phyloP scores from a whole-genome alignment of 2,888 invertebrate species.

The Ennomos quercinarius region DNA sequence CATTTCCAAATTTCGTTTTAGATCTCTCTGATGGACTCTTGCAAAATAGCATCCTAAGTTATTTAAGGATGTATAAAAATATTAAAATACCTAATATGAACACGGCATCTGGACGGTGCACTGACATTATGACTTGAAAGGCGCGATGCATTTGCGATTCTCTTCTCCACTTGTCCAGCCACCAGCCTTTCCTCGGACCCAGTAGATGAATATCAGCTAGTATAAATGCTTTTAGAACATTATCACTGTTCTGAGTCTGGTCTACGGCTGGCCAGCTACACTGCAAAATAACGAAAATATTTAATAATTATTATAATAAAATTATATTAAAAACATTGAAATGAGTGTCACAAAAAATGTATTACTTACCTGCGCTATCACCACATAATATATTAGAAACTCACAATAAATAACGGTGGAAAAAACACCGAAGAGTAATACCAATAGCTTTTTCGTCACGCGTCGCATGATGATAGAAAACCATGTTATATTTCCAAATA shows the following conservation, averaged over 20 bases:
- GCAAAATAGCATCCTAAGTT: too few relatives aligned
- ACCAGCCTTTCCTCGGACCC: slow-evolving; percentile 94
- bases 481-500: neutral
- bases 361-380: slow-evolving; percentile 63
- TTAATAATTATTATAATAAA: too few relatives aligned
- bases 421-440: slow-evolving; percentile 56
- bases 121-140: slow-evolving; percentile 92
- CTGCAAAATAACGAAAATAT: slow-evolving; percentile 67
- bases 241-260: slow-evolving; percentile 49
- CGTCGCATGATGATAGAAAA: slow-evolving; percentile 59
- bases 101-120: slow-evolving; percentile 94
- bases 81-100: slow-evolving; percentile 91
- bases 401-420: slow-evolving; percentile 68
- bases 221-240: slow-evolving; percentile 90
- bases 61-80: neutral
- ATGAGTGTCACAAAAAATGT: neutral
- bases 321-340: too few relatives aligned
- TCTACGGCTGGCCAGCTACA: slow-evolving; percentile 89
- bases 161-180: slow-evolving; percentile 97
- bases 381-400: slow-evolving; percentile 69
- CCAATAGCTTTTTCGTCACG: slow-evolving; percentile 57
- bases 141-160: slow-evolving; percentile 99
- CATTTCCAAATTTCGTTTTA: too few relatives aligned
- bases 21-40: too few relatives aligned
- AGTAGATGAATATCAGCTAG: slow-evolving; percentile 96